Evolutionary conservation across 37 sponge, comb jelly and placozoan species (phyloP), one percentile per base, ranked within the genome.

Genomic region (Chondrosia reniformis): DNA sequence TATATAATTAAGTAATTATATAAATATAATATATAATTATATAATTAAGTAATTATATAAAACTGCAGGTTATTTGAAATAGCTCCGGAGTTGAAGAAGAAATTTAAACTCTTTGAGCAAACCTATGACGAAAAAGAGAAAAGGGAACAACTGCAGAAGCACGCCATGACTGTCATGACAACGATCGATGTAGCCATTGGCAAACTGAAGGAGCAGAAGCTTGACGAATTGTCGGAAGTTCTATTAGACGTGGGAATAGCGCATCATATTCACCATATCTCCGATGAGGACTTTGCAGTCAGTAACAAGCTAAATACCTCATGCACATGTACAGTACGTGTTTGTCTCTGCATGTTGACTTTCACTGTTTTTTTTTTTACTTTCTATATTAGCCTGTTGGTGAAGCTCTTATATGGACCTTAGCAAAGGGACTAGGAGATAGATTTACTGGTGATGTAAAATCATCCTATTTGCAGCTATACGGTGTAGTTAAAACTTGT

Each of bases 41-140:
- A n/a, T n/a, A n/a, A n/a, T n/a, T n/a, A n/a, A n/a, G n/a, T n/a
- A n/a, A n/a, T n/a, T 64, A 17, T 33, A 37, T n/a, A 19, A 46
- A n/a, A n/a, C n/a, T n/a, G 7, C 67, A 89, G 90, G 69, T 42
- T 89, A 46, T 89, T 89, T 76, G 76, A 85, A 39, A 73, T 79
- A 8, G 56, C 66, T 33, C 86, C 86, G 7, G 49, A 77, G 21
- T 52, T 86, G 52, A 34, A 66, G 63, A 67, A 81, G 22, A 33
- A 76, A 33, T 89, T 89, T 67, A 67, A 85, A 19, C 85, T 89
- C 45, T 40, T 69, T 25, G 42, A 69, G 13, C 46, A 57, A 0
- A 80, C 62, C 3, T 41, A 62, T 32, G 76, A 69, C 38, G 2
- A 83, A 12, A 62, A 61, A 3, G 77, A 80, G 30, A 79, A 89